These are phyloP conservation scores for Resseliella maxima DNA, from an alignment of 2,888 invertebrate species.

Conservation along the genomic window DNA sequence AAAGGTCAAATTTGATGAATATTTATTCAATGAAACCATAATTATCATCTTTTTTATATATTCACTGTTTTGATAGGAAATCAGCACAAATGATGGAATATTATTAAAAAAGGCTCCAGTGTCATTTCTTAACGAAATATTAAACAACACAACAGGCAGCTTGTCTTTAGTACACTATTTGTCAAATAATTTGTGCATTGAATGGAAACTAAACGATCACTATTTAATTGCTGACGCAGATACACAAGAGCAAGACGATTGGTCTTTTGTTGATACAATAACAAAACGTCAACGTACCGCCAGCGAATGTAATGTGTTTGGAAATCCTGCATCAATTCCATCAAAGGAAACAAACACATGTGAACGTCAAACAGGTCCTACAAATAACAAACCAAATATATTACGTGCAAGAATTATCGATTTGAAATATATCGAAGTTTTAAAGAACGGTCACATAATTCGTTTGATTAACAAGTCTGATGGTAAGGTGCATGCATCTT, in stretches of 20 bases:
- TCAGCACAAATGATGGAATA: slow-evolving; percentile 85
- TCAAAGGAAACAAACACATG: slow-evolving; percentile 67
- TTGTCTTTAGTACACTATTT: slow-evolving; percentile 76
- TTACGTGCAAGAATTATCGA: slow-evolving; percentile 73
- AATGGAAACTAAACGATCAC: slow-evolving; percentile 84
- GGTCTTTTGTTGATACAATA: slow-evolving; percentile 84
- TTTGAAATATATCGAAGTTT: slow-evolving; percentile 74
- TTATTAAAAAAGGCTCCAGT: slow-evolving; percentile 76
- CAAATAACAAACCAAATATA: slow-evolving; percentile 67
- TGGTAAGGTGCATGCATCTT: slow-evolving; percentile 70
- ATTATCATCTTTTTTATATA: not conserved
- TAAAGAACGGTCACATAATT: slow-evolving; percentile 70
- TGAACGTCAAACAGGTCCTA: slow-evolving; percentile 67
- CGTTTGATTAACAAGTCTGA: slow-evolving; percentile 74
- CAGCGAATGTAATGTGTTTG: slow-evolving; percentile 66
- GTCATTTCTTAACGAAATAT: slow-evolving; percentile 72
- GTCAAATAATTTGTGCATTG: slow-evolving; percentile 73
- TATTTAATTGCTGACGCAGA: slow-evolving; percentile 79
- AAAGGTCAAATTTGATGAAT: not conserved
- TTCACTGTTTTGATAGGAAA: slow-evolving; percentile 69
- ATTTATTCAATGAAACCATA: not conserved
- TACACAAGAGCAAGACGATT: slow-evolving; percentile 80
- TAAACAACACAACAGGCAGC: slow-evolving; percentile 74
- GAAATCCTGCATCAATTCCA: slow-evolving; percentile 60
- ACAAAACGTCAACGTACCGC: slow-evolving; percentile 65